Conservation (phyloP, 1,140 invertebrate genomes). For the Cecropterus lyciades region DNA sequence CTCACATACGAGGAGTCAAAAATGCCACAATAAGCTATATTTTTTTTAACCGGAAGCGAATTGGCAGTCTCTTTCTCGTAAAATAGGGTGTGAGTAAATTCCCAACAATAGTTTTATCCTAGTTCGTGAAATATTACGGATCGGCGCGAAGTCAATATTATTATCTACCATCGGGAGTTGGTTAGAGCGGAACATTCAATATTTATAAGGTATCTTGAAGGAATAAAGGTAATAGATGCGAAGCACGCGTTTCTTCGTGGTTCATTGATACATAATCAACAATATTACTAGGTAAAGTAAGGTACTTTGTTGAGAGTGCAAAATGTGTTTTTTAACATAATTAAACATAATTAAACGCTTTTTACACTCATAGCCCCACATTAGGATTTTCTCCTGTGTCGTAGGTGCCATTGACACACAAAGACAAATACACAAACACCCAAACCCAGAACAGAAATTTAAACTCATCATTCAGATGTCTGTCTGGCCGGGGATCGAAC, state of each 20-base stretch:
- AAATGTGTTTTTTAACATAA: no score
- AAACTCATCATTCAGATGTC: no score
- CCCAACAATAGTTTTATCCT: conserved; percentile 18
- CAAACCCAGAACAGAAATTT: no score
- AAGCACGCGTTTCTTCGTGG: conserved; percentile 8
- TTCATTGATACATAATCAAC: conserved; percentile 24
- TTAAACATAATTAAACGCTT: no score
- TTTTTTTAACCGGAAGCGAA: neutral
- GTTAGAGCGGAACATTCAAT: conserved; percentile 28
- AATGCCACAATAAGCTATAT: neutral
- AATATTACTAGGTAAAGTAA: neutral
- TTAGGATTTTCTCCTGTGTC: no score
- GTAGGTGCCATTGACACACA: no score
- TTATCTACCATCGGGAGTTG: conserved; percentile 21
- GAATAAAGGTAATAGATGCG: conserved; percentile 10
- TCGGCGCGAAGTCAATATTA: conserved; percentile 20
- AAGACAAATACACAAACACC: no score
- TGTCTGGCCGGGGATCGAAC: no score
- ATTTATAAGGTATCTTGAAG: conserved; percentile 25
- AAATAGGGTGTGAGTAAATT: conserved; percentile 6
- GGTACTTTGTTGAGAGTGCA: no score
- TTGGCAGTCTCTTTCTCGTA: neutral
- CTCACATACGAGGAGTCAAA: neutral
- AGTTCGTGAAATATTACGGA: conserved; percentile 19
- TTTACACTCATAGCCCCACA: no score